Evolutionary conservation across 2,888 invertebrate genomes (phyloP).

Genomic region (Tipula confusa): DNA sequence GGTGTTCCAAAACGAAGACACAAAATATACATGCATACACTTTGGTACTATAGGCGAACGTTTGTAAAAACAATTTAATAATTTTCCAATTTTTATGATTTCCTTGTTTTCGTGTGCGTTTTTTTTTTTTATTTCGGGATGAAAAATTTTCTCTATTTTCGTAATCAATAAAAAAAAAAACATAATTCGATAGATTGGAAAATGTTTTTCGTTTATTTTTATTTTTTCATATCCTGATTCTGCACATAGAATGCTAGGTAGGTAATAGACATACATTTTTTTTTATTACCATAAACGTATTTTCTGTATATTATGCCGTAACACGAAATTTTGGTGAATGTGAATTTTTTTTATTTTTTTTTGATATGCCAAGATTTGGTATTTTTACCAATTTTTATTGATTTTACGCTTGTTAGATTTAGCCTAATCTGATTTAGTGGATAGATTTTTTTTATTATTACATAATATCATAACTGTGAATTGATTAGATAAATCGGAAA

Average conservation of each 20-base stretch:
- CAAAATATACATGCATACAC: no score
- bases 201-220: background rate
- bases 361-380: background rate
- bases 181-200: background rate
- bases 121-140: background rate
- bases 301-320: background rate
- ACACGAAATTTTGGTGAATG: background rate
- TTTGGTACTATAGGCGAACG: background rate
- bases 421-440: background rate
- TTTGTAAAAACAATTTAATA: background rate
- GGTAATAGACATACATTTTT: background rate
- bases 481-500: no score
- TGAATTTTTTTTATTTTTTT: no score
- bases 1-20: background rate
- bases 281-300: background rate
- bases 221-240: background rate
- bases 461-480: no score
- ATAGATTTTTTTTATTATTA: no score
- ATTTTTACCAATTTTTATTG: background rate
- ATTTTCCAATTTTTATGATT: conserved; percentile 20
- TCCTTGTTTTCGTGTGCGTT: no score
- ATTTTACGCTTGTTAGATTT: background rate
- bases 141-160: background rate
- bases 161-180: background rate
- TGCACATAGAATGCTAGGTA: background rate